These are phyloP conservation scores for Hydractinia echinata DNA, from an alignment of 30 jellyfish, hydroid and myxozoan genomes.

Conservation along the genomic window DNA sequence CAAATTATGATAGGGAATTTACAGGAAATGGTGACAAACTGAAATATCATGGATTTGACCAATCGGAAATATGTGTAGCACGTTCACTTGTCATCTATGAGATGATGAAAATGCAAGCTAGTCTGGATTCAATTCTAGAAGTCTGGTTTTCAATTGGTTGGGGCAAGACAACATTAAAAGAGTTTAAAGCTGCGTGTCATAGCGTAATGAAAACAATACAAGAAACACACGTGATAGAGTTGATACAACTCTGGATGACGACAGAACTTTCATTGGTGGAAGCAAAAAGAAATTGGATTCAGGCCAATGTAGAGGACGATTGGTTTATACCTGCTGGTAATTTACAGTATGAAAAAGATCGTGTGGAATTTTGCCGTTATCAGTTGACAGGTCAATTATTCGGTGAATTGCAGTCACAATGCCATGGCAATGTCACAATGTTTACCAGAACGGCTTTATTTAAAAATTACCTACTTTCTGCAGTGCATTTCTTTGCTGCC, in stretches of 20 bases:
- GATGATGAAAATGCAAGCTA: not conserved
- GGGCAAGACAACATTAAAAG: slow-evolving; percentile 3
- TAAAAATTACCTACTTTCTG: not conserved
- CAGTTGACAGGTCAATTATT: slow-evolving; percentile 12
- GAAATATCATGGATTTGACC: not conserved
- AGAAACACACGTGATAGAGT: not conserved
- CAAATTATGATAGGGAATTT: not conserved
- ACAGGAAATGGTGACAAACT: not conserved
- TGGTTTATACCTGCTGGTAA: not conserved
- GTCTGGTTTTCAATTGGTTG: slow-evolving; percentile 16
- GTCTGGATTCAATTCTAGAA: not conserved
- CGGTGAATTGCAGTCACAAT: not conserved
- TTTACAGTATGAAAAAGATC: not conserved
- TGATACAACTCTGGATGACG: not conserved
- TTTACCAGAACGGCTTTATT: not conserved
- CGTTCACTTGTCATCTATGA: not conserved
- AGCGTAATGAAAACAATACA: not conserved
- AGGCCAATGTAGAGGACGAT: not conserved
- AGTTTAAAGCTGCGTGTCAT: slow-evolving; percentile 2
- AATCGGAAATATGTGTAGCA: not conserved
- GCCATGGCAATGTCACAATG: slow-evolving; percentile 23
- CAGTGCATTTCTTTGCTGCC: not conserved
- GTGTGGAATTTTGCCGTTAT: not conserved
- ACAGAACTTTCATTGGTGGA: not conserved
- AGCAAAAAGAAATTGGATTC: not conserved